phyloP scores from a whole-genome alignment of 92 coral and sea anemone genomes.

The Porites lobata region DNA sequence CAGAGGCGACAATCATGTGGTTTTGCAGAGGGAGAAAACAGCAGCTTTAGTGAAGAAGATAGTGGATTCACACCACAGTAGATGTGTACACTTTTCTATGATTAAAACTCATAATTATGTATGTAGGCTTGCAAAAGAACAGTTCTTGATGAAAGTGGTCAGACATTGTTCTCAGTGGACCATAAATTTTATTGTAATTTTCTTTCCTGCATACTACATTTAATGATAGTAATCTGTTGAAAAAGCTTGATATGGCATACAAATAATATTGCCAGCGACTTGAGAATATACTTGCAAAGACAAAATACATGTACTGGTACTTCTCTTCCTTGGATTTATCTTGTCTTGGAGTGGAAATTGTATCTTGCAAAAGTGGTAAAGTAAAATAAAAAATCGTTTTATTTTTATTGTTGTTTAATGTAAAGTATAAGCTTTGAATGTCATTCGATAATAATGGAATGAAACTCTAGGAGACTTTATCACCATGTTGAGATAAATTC shows the following conservation, averaged over 20 bases:
- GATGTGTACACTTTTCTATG: background rate
- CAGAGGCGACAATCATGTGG: slow-evolving; percentile 68
- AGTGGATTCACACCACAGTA: background rate
- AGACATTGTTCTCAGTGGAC: background rate
- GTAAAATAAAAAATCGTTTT: background rate
- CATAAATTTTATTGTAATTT: background rate
- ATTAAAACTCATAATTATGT: background rate
- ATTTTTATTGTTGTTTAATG: background rate
- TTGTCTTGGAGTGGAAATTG: background rate
- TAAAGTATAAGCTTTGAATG: background rate
- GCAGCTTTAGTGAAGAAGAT: slow-evolving; percentile 40
- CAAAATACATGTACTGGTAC: too few species aligned
- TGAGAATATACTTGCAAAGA: too few species aligned
- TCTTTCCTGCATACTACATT: too few species aligned
- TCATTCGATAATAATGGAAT: background rate
- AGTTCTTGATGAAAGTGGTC: background rate
- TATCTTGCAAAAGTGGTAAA: background rate
- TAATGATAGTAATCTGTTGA: too few species aligned
- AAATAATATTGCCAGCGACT: too few species aligned
- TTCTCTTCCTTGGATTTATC: too few species aligned
- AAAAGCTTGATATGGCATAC: too few species aligned
- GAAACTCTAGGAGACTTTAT: slow-evolving; percentile 7
- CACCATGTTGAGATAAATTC: slow-evolving; percentile 66
- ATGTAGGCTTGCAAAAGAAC: background rate
- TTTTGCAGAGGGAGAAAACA: slow-evolving; percentile 38